Percentiles rank a stretch among this genome's conserved stretches.
These are phyloP conservation scores for Operophtera brumata DNA, from an alignment of 2,888 invertebrate genomes.

Conservation along the genomic window DNA sequence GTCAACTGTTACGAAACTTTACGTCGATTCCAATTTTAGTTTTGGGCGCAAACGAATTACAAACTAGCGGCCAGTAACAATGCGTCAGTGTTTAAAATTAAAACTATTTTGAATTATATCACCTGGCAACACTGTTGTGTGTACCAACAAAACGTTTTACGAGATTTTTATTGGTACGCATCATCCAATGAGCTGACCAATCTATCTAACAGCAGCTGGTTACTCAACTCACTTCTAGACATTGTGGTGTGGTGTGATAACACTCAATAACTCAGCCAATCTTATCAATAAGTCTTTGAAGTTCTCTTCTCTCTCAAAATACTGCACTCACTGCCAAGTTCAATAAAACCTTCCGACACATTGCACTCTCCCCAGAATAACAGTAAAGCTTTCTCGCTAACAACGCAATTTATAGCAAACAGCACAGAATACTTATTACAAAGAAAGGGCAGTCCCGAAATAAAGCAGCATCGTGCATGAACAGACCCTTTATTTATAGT, in stretches of 20 bases:
- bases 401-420: constrained; percentile 12
- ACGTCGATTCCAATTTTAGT: constrained; percentile 57
- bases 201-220: background rate
- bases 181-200: constrained; percentile 1
- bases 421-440: background rate
- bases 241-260: background rate
- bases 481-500: constrained; percentile 27
- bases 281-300: background rate
- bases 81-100: constrained; percentile 56
- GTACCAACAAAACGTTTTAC: constrained; percentile 21
- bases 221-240: background rate
- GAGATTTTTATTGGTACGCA: constrained; percentile 20
- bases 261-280: background rate
- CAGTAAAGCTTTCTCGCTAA: constrained; percentile 3
- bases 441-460: constrained; percentile 31
- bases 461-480: constrained; percentile 25
- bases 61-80: constrained; percentile 51
- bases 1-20: constrained; percentile 47
- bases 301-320: background rate
- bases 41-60: constrained; percentile 55
- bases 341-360: constrained; percentile 4
- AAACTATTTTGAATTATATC: constrained; percentile 51
- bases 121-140: constrained; percentile 54
- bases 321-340: background rate
- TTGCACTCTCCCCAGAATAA: background rate